Conservation (phyloP, 2,797 vertebrate species). For the Lagocephalus sceleratus region DNA sequence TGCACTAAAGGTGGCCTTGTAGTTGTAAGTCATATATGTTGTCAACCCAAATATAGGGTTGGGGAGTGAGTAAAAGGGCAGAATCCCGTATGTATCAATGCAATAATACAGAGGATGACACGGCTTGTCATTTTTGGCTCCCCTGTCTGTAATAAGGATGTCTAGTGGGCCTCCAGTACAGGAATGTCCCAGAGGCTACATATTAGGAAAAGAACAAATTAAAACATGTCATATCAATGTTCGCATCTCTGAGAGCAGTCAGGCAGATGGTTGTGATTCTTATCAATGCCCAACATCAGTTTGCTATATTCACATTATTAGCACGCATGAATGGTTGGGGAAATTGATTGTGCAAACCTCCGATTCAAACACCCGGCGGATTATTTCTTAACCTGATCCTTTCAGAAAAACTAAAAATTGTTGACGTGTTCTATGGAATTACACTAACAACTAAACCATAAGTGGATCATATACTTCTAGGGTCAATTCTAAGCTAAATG, state of each 20-base stretch:
- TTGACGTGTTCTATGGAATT: not conserved
- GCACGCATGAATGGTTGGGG: slow-evolving; percentile 24
- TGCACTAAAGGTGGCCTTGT: not conserved
- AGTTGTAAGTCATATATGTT: slow-evolving; percentile 15
- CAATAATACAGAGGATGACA: slow-evolving; percentile 1
- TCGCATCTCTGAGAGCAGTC: slow-evolving; percentile 32
- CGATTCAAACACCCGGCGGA: not conserved
- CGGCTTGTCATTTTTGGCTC: slow-evolving; percentile 38
- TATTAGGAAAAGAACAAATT: slow-evolving; percentile 42
- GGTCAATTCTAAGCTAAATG: slow-evolving; percentile 1
- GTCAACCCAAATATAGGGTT: slow-evolving; percentile 15
- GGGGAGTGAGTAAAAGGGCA: slow-evolving; percentile 1
- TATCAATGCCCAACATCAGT: slow-evolving; percentile 24
- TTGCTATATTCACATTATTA: slow-evolving; percentile 24
- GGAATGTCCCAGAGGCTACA: slow-evolving; percentile 34
- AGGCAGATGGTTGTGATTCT: slow-evolving; percentile 39
- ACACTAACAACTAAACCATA: not conserved
- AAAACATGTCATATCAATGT: slow-evolving; percentile 49
- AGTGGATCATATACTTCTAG: not conserved
- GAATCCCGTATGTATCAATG: slow-evolving; percentile 22
- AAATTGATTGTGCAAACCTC: slow-evolving; percentile 2
- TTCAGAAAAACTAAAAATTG: too few species aligned
- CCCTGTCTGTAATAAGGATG: slow-evolving; percentile 53
- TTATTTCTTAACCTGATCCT: too few species aligned
- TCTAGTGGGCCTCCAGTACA: slow-evolving; percentile 36